These are phyloP conservation scores for Aphidius ervi DNA, from an alignment of 1,140 invertebrate species.

Conservation along the genomic window DNA sequence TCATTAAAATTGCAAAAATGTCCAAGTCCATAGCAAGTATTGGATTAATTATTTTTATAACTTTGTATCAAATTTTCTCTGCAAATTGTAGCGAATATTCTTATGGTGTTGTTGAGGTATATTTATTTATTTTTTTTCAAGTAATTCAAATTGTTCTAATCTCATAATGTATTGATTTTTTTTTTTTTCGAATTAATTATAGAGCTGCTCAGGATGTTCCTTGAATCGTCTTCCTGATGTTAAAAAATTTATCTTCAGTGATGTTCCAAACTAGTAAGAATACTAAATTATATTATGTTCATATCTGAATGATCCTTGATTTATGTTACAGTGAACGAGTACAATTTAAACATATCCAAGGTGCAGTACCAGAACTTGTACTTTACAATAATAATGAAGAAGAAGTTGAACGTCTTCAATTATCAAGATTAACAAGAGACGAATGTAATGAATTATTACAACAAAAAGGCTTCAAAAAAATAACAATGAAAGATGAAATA, in stretches of 20 bases:
- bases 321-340: constrained; percentile 53
- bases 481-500: constrained; percentile 41
- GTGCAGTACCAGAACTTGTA: constrained; percentile 65
- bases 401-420: constrained; percentile 61
- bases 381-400: constrained; percentile 59
- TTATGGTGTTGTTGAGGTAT: constrained; percentile 26
- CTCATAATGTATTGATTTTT: background rate
- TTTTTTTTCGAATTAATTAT: constrained; percentile 38
- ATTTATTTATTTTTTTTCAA: background rate
- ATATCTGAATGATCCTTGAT: background rate
- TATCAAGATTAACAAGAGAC: constrained; percentile 58
- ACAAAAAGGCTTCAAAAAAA: constrained; percentile 59
- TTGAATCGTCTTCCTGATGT: constrained; percentile 70
- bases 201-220: constrained; percentile 75
- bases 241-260: constrained; percentile 70
- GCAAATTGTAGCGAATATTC: constrained; percentile 16
- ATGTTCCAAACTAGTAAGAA: constrained; percentile 62
- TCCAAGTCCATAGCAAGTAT: too few species aligned
- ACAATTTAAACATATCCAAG: constrained; percentile 65
- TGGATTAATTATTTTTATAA: too few species aligned
- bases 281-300: too few species aligned
- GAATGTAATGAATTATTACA: constrained; percentile 66
- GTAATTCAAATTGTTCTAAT: background rate
- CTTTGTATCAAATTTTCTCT: background rate
- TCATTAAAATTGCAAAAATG: too few species aligned